phyloP scores from a whole-genome alignment of 2,888 invertebrate genomes.

The Epinotia bilunana region DNA sequence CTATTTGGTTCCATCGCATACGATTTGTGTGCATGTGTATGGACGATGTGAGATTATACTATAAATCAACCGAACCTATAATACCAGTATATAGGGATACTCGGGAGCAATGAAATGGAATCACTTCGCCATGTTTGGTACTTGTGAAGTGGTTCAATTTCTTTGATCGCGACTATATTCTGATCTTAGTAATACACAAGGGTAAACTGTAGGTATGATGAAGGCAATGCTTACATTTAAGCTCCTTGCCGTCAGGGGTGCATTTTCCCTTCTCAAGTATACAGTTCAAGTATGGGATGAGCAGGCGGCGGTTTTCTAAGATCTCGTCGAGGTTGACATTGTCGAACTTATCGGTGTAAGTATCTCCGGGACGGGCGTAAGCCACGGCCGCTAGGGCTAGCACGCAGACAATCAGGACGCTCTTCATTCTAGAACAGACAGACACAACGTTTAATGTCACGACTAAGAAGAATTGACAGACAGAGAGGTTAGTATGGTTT shows the following conservation, averaged over 20 bases:
- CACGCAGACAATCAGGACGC: constrained; percentile 56
- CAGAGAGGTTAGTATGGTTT: no score
- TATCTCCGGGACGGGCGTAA: constrained; percentile 56
- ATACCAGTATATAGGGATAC: no score
- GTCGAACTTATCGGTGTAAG: constrained; percentile 87
- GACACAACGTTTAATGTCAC: not conserved
- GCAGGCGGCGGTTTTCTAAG: constrained; percentile 85
- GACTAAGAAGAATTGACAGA: not conserved
- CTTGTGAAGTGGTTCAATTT: no score
- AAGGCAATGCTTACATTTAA: constrained; percentile 84
- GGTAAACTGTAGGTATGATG: not conserved
- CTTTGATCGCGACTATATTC: no score
- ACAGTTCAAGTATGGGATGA: constrained; percentile 87
- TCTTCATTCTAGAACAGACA: constrained; percentile 48
- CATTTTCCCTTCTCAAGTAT: constrained; percentile 85
- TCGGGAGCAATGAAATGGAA: no score
- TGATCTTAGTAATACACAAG: not conserved
- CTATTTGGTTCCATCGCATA: no score
- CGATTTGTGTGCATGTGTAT: no score
- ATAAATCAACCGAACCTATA: no score
- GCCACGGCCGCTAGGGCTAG: constrained; percentile 58
- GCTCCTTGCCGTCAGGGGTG: constrained; percentile 87
- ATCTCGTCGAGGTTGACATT: constrained; percentile 87
- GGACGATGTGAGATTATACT: no score
- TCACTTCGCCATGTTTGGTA: no score